Conservation (phyloP, 2,113 vertebrate genomes). For the Cyphomyrus plagiostoma region DNA sequence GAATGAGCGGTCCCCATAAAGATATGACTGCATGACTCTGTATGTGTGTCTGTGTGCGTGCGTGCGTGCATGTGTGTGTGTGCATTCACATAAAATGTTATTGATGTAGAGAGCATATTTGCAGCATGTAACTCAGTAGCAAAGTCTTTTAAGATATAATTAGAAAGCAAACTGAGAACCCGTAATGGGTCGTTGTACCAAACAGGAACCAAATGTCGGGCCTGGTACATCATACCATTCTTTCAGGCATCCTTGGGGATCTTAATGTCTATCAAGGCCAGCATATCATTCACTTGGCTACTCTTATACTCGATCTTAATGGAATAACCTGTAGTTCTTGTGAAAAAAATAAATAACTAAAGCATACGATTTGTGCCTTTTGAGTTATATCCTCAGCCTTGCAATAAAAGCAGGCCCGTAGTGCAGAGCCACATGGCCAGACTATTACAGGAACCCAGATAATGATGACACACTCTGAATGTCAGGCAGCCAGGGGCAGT, state of each 20-base stretch:
- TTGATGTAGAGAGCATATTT: not conserved
- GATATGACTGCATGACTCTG: too few species aligned
- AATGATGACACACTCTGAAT: constrained; percentile 42
- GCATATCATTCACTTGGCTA: constrained; percentile 11
- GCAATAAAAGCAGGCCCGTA: constrained; percentile 27
- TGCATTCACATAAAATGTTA: not conserved
- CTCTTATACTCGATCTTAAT: constrained; percentile 27
- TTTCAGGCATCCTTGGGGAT: constrained; percentile 16
- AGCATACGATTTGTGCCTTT: constrained; percentile 35
- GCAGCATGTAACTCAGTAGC: not conserved
- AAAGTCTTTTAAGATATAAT: constrained; percentile 15
- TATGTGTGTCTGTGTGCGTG: too few species aligned
- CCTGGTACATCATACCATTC: constrained; percentile 17
- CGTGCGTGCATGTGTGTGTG: not conserved
- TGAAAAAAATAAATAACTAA: constrained; percentile 11
- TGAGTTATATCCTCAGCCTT: constrained; percentile 24
- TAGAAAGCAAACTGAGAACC: constrained; percentile 15
- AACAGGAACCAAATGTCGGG: constrained; percentile 18
- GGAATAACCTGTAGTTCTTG: constrained; percentile 32
- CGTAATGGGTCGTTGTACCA: constrained; percentile 18
- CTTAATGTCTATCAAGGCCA: constrained; percentile 21
- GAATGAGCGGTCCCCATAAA: too few species aligned
- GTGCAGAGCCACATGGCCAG: constrained; percentile 24
- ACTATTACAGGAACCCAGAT: constrained; percentile 34
- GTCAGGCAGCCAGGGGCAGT: constrained; percentile 41